Evolutionary conservation across 2,113 vertebrate species (phyloP), one percentile per base, ranked within the genome.

Genomic region (Lamprologus tigripictilis): DNA sequence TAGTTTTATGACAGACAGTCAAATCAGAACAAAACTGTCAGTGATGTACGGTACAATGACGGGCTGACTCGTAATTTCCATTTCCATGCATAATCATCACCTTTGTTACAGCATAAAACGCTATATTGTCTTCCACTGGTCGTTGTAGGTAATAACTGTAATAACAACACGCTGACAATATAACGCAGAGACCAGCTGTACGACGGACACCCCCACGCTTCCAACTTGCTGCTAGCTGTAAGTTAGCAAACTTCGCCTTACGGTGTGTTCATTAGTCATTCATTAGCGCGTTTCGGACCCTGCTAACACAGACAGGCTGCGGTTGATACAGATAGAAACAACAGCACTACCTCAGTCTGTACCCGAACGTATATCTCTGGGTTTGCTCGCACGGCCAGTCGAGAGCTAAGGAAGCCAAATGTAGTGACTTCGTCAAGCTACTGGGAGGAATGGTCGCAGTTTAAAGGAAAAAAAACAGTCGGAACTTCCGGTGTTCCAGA

Each of bases 281-380:
- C n/a, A 54, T 40, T 78, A 8, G n/a, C 1, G 13, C 3, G 4
- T 33, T 80, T 80, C 47, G 8, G 14, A 17, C 10, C 19, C 4
- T 3, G 47, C 58, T 49, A 9, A 35, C 6, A 79, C 23, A 17
- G 11, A 45, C 11, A 49, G 21, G 13, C 23, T 33, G 31, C 11
- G 9, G 5, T 6, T 42, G 66, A 16, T 16, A 9, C 33, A 16
- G 66, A 71, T 3, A 71, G 37, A 73, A 73, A 73, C 68, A 45
- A 26, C 33, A 7, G 79, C n/a, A 54, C 21, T 90, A 92, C 88
- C 89, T 85, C 89, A 53, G 6, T 58, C 16, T 51, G n/a, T 19
- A n/a, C 31, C 53, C 33, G 6, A 23, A 47, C 12, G 40, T 13
- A 6, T 63, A 2, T 81, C 55, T 58, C 54, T 26, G 28, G 86